These are phyloP conservation scores for Maniola jurtina DNA, from an alignment of 1,140 invertebrate genomes.

Conservation along the genomic window DNA sequence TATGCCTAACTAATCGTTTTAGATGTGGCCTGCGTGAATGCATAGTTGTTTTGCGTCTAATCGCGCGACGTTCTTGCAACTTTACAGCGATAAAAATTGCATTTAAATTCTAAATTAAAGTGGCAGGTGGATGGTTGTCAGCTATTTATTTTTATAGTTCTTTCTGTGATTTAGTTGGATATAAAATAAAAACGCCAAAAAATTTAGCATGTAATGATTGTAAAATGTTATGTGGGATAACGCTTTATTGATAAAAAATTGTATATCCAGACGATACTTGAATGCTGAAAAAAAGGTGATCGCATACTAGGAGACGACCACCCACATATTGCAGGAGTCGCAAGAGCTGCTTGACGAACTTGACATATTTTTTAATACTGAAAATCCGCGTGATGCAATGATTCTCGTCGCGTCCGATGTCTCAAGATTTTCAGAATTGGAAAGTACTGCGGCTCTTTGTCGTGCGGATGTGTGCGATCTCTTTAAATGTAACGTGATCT, in stretches of 20 bases:
- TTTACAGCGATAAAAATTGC: neutral
- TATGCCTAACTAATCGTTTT: too few species aligned
- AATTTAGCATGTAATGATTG: slow-evolving; percentile 36
- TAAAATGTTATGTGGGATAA: slow-evolving; percentile 26
- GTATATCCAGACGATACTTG: slow-evolving; percentile 26
- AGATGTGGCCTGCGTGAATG: neutral
- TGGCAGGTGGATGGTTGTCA: slow-evolving; percentile 33
- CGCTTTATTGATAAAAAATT: slow-evolving; percentile 32
- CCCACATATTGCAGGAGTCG: too few species aligned
- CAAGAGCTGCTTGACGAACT: too few species aligned
- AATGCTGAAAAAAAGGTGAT: slow-evolving; percentile 21
- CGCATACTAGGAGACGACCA: too few species aligned
- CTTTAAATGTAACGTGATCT: slow-evolving; percentile 55
- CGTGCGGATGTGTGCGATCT: neutral
- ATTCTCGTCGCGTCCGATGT: too few species aligned
- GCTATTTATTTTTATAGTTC: slow-evolving; percentile 52
- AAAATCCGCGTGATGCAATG: too few species aligned
- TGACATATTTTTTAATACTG: too few species aligned
- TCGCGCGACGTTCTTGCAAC: neutral
- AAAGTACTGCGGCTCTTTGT: too few species aligned
- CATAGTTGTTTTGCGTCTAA: slow-evolving; percentile 1
- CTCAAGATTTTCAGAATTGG: too few species aligned
- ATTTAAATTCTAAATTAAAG: slow-evolving; percentile 25
- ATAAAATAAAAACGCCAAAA: slow-evolving; percentile 63
- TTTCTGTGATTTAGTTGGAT: slow-evolving; percentile 74